These are phyloP conservation scores for Hepsetus odoe DNA, from an alignment of 2,113 vertebrate genomes.

Conservation along the genomic window DNA sequence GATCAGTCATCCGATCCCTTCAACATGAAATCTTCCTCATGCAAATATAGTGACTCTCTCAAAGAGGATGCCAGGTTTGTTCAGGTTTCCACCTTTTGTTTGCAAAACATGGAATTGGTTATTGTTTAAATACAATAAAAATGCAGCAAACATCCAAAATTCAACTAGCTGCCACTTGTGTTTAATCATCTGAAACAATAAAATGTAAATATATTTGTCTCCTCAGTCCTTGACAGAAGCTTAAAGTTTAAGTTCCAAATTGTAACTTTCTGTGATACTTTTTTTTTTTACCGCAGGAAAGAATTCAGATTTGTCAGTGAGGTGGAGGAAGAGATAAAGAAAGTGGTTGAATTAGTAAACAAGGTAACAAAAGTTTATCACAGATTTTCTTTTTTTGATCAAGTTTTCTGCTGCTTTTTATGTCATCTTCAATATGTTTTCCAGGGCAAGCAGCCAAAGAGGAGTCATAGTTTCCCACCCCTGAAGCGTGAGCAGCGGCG, in stretches of 20 bases:
- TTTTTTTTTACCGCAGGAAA: conserved; percentile 80
- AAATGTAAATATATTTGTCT: no score
- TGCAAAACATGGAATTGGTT: no score
- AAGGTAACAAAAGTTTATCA: conserved; percentile 78
- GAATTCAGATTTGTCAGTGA: conserved; percentile 94
- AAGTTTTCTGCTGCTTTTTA: background rate
- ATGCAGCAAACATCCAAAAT: no score
- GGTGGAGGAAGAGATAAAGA: conserved; percentile 91
- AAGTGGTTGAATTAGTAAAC: conserved; percentile 88
- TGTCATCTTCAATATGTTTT: no score
- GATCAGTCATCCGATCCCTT: conserved; percentile 90
- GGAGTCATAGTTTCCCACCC: conserved; percentile 91
- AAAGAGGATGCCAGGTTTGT: conserved; percentile 93
- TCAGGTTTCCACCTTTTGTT: background rate
- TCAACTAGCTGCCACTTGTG: no score
- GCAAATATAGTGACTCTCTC: conserved; percentile 90
- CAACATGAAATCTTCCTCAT: conserved; percentile 80
- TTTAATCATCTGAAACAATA: no score
- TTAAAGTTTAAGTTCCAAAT: background rate
- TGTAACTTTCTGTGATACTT: background rate
- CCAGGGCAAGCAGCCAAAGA: conserved; percentile 89
- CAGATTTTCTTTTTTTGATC: background rate
- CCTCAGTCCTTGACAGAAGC: no score
- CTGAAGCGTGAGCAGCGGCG: conserved; percentile 96
- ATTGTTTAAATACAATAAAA: no score